A percentile compares a stretch with the other conserved stretches of the same genome.
phyloP scores from a whole-genome alignment of 1,140 invertebrate genomes.

The Drosophila aff. region DNA sequence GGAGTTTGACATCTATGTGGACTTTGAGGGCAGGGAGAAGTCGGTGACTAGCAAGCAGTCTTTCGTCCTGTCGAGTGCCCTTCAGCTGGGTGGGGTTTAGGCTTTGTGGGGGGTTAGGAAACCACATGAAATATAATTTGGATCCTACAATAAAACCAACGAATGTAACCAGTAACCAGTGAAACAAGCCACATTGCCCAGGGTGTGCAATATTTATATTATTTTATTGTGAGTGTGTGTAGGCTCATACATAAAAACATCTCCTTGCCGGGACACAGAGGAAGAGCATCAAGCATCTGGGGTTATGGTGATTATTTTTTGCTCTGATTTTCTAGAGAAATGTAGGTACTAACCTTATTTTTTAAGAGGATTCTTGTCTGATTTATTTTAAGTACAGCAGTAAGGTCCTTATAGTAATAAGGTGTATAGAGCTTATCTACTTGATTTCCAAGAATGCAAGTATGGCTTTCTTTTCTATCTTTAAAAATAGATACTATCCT shows the following conservation, averaged over 20 bases:
- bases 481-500: too few relatives aligned
- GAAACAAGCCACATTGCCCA: slow-evolving; percentile 26
- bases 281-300: not conserved
- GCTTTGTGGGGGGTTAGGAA: too few relatives aligned
- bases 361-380: too few relatives aligned
- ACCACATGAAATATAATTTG: slow-evolving; percentile 8
- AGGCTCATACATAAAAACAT: slow-evolving; percentile 20
- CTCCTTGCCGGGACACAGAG: slow-evolving; percentile 1
- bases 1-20: slow-evolving; percentile 38
- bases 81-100: slow-evolving; percentile 6
- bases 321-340: too few relatives aligned
- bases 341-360: too few relatives aligned
- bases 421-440: too few relatives aligned
- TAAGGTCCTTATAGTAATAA: too few relatives aligned
- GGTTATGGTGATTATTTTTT: not conserved
- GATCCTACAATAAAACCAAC: slow-evolving; percentile 18
- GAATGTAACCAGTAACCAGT: slow-evolving; percentile 2
- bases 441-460: too few relatives aligned
- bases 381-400: too few relatives aligned
- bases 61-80: slow-evolving; percentile 15
- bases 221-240: slow-evolving; percentile 26
- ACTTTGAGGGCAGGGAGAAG: slow-evolving; percentile 34
- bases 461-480: too few relatives aligned
- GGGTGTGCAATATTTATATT: slow-evolving; percentile 35
- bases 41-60: slow-evolving; percentile 17